Base-by-base conservation (phyloP, 1,140 invertebrate genomes). In the Pachypeltis micranthus region DNA sequence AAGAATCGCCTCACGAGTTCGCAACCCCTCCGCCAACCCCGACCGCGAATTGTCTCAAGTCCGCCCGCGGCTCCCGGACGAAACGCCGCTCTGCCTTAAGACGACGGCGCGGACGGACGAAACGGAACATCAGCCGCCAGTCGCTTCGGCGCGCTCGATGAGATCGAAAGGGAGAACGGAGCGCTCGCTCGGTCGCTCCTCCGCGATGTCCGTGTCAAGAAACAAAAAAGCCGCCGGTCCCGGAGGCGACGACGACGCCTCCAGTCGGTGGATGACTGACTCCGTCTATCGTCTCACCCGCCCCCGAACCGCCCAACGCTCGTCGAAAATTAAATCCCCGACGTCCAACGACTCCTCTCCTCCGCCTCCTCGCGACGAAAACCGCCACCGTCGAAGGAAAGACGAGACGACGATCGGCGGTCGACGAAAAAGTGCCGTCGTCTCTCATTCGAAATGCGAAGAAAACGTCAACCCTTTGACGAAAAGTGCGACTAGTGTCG, bases 1-100 rank as follows among this genome's bases (percentile, higher is more conserved):
- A 68, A 78, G 87, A 54, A 75, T 91, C 66, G 85, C 86, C 0
- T 83, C 85, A 29, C 72, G 78, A 29, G 80, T 83, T 2, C 80
- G 88, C 28, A 86, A 86, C 28, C 86, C 85, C 12, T 89, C 82
- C 34, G 79, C 68, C 39, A 39, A 54, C 56, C 12, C 58, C 47
- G 63, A 66, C 28, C 57, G 23, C 29, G 61, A 54, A 69, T 59
- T 31, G 55, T 21, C 58, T 14, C 24, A 14, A 4, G 29, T 24
- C 27, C 26, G 34, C 44, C 25, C 19, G 61, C 24, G 26, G 16
- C 12, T 28, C 2, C 21, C 25, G 2, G 62, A 63, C n/a, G 62
- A 63, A 24, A 56, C 28, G 16, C 62, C 62, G 21, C 21, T 23
- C 21, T 56, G 47, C 12, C 57, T 59, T n/a, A 27, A 31, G n/a